Conservation (phyloP, 2,888 invertebrate species). For the Diabrotica balteata region DNA sequence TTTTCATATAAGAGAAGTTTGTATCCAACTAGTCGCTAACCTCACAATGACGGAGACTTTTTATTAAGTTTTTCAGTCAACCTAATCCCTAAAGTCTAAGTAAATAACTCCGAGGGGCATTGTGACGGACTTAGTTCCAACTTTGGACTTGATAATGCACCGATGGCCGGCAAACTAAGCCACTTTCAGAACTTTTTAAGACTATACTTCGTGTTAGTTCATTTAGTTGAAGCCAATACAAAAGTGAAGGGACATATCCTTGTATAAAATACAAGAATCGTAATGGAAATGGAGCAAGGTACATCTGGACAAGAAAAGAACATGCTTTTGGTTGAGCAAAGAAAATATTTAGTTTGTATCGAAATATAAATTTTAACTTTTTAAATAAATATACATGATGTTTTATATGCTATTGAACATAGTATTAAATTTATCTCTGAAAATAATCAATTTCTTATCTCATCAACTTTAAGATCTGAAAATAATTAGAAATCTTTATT, state of each 20-base stretch:
- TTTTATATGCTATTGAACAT: no score
- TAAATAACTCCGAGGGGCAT: slow-evolving; percentile 26
- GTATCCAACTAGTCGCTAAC: not conserved
- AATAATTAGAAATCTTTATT: no score
- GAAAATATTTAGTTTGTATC: no score
- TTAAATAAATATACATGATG: no score
- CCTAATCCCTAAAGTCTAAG: slow-evolving; percentile 20
- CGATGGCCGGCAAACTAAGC: slow-evolving; percentile 22
- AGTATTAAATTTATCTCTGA: no score
- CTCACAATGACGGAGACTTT: slow-evolving; percentile 4
- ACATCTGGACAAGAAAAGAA: not conserved
- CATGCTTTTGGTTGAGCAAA: not conserved
- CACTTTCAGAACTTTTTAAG: slow-evolving; percentile 18
- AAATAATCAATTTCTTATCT: no score
- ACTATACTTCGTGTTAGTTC: slow-evolving; percentile 1
- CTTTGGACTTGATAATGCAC: slow-evolving; percentile 23
- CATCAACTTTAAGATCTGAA: no score
- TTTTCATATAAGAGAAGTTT: not conserved
- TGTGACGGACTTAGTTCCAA: slow-evolving; percentile 22
- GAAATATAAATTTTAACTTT: no score
- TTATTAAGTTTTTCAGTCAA: slow-evolving; percentile 14
- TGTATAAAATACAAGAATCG: not conserved
- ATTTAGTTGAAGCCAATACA: not conserved
- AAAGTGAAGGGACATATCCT: not conserved
- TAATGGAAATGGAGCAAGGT: not conserved